Evolutionary conservation across 1,140 invertebrate genomes (phyloP).

Genomic region (Trachymyrmex cornetzi): DNA sequence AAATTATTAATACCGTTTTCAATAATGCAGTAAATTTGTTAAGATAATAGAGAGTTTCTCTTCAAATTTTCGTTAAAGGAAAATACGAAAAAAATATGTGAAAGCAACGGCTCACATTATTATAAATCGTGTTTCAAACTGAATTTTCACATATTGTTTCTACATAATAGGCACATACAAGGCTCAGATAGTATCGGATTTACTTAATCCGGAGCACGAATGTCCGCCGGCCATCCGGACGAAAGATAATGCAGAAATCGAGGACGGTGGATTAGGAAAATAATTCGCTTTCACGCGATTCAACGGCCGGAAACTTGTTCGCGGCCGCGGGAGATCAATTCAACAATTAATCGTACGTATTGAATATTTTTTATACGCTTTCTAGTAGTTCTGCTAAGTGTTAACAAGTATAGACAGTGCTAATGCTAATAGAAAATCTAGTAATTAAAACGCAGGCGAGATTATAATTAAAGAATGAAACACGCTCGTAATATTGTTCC

Average conservation of each 20-base stretch:
- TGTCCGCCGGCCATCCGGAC: not conserved
- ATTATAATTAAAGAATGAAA: constrained; percentile 30
- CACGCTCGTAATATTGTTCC: constrained; percentile 4
- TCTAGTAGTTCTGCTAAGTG: constrained; percentile 43
- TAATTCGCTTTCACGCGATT: constrained; percentile 67
- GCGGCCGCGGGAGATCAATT: constrained; percentile 30
- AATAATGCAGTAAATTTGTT: not conserved
- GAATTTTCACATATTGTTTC: not conserved
- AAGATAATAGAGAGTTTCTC: not conserved
- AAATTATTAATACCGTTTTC: not conserved
- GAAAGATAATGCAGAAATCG: constrained; percentile 59
- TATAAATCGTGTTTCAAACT: not conserved
- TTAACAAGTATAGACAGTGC: constrained; percentile 31
- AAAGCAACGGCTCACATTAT: not conserved
- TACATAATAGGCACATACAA: not conserved
- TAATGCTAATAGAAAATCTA: constrained; percentile 30
- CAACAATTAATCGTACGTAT: constrained; percentile 57
- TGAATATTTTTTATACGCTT: constrained; percentile 63
- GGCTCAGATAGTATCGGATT: constrained; percentile 31
- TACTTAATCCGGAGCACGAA: constrained; percentile 49
- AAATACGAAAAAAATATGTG: not conserved
- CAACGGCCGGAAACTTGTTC: constrained; percentile 50
- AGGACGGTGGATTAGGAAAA: constrained; percentile 57
- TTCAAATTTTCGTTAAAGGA: not conserved
- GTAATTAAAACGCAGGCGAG: constrained; percentile 23